phyloP scores from a whole-genome alignment of 2,113 vertebrate species.

The Speoplatyrhinus poulsoni region DNA sequence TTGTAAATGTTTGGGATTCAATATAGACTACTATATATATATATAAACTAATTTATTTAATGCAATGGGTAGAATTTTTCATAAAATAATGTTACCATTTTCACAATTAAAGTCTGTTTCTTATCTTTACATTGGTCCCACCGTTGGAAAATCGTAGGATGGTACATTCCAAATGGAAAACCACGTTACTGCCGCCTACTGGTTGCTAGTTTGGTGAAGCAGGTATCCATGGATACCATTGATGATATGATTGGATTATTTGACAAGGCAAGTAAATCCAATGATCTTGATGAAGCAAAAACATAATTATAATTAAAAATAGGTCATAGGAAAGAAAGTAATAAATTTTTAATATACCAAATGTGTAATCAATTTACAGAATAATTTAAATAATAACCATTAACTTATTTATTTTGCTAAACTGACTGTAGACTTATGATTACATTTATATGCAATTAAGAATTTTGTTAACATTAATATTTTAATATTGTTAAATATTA shows the following conservation, averaged over 20 bases:
- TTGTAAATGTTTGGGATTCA: no score
- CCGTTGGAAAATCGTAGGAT: constrained; percentile 13
- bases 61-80: no score
- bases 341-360: background rate
- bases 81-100: no score
- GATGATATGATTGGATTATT: constrained; percentile 34
- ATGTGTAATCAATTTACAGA: no score
- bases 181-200: constrained; percentile 66
- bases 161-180: constrained; percentile 29
- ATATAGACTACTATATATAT: no score
- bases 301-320: constrained; percentile 31
- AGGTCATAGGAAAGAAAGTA: constrained; percentile 38
- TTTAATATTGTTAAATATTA: no score
- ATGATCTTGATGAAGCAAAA: constrained; percentile 26
- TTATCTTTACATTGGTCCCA: background rate
- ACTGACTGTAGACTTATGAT: background rate
- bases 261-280: constrained; percentile 42
- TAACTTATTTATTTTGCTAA: background rate
- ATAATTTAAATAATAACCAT: no score
- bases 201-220: constrained; percentile 15
- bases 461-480: no score
- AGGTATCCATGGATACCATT: constrained; percentile 50
- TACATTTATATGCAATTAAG: no score
- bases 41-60: no score
- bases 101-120: no score